Evolutionary conservation across 1,140 invertebrate species (phyloP).

Genomic region (Drosophila takahashii): DNA sequence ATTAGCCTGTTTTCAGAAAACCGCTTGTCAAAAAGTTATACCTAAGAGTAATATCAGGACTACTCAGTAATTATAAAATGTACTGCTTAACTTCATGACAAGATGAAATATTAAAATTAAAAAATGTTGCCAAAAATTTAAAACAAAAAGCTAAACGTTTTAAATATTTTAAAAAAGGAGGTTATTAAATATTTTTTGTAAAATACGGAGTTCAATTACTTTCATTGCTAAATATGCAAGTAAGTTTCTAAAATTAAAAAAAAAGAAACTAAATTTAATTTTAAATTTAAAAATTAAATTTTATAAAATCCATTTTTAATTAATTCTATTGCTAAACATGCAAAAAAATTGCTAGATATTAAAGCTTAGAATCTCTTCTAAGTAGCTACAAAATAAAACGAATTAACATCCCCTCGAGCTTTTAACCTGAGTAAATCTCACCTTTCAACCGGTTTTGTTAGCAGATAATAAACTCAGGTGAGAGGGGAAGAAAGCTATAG

Average conservation of each 20-base stretch:
- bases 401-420: conserved; percentile 3
- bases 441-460: conserved; percentile 18
- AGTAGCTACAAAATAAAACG: neutral
- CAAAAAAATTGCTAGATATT: no score
- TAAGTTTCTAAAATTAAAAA: no score
- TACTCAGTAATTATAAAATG: neutral
- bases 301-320: no score
- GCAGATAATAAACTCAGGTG: neutral
- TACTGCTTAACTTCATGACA: neutral
- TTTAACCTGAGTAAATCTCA: conserved; percentile 20
- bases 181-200: no score
- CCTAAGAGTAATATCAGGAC: neutral
- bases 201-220: no score
- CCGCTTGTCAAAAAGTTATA: neutral
- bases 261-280: no score
- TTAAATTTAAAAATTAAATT: no score
- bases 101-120: neutral
- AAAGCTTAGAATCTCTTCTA: neutral
- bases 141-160: no score
- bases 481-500: conserved; percentile 16
- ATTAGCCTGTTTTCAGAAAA: neutral
- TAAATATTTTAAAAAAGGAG: no score
- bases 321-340: no score
- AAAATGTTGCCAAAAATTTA: no score
- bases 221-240: no score